Base-by-base conservation (phyloP, 2,888 invertebrate species). In the Drosophila antonietae region DNA sequence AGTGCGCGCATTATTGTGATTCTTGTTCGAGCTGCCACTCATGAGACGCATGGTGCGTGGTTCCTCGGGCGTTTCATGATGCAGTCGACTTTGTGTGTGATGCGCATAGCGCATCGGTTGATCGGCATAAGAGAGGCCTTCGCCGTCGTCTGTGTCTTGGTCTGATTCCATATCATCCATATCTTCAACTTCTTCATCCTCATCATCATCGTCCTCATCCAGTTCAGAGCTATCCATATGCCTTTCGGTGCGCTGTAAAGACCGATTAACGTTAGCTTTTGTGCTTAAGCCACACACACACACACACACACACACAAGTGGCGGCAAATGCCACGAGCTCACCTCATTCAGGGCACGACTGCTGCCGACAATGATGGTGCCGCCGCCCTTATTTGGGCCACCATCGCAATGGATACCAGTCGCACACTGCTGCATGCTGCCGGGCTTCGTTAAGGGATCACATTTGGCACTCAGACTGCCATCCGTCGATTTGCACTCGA, bases 401-500 rank as follows among this genome's bases (percentile, higher is more conserved):
- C 86, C 85, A 43, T 95, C 95, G 85, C 97, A 97, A 80, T 94
- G 94, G 84, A 96, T 95, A 65, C 96, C 96, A 14, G 96, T 95
- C 52, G 95, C 95, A 90, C 97, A 97, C 41, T 95, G 94, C 86
- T 96, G 95, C 43, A 95, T 95, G 73, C 95, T 94, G 65, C 94
- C 94, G 0, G 97, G 97, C 89, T 96, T 95, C 65, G 94, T 93
- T 14, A 93, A 92, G 2, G 95, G 94, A 82, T 96, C 95, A 90
- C 97, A 97, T 52, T 95, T 80, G 92, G 94, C 73, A 93, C 95
- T 91, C 51, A 94, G 92, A 73, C 93, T 93, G 80, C 94, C 95
- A 63, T 93, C 92, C 57, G 93, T 92, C 85, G 95, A 96, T 68
- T 95, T 94, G 91, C 98, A 98, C 89, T 96, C 96, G 58, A 98